phyloP scores from a whole-genome alignment of 2,888 invertebrate genomes.

The Adelognathus sp. region DNA sequence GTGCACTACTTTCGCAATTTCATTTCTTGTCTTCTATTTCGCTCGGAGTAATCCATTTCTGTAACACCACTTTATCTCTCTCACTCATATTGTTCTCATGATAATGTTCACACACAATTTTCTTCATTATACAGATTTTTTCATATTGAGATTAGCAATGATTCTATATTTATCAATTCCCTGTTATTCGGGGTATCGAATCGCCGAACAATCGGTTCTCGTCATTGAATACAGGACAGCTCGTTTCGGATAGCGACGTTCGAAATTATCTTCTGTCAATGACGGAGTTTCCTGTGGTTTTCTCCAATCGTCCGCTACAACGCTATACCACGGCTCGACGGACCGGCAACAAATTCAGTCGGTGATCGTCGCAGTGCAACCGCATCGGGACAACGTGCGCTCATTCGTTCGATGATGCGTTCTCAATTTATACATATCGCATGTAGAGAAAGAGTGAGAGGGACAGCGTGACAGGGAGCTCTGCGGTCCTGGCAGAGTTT shows the following conservation, averaged over 20 bases:
- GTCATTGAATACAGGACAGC: neutral
- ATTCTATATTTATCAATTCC: no score
- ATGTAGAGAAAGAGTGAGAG: neutral
- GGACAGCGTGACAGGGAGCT: neutral
- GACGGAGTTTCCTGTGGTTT: conserved; percentile 72
- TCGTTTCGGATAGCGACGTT: conserved; percentile 32
- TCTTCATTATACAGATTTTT: no score
- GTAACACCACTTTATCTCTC: no score
- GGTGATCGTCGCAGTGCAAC: conserved; percentile 51
- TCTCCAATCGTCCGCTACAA: conserved; percentile 70
- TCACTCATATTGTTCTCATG: no score
- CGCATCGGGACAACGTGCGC: conserved; percentile 33
- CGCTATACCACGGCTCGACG: conserved; percentile 68
- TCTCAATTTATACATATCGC: neutral
- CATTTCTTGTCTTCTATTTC: no score
- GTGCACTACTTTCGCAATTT: no score
- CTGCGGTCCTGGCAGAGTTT: conserved; percentile 54
- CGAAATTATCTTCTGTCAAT: conserved; percentile 70
- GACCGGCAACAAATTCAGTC: conserved; percentile 70
- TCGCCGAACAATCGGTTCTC: neutral
- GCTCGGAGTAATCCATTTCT: no score
- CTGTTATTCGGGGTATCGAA: neutral
- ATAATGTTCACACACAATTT: no score
- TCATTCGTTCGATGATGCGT: conserved; percentile 49
- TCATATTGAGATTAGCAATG: no score